Conservation (phyloP, 2,797 vertebrate species). For the Coreius guichenoti region DNA sequence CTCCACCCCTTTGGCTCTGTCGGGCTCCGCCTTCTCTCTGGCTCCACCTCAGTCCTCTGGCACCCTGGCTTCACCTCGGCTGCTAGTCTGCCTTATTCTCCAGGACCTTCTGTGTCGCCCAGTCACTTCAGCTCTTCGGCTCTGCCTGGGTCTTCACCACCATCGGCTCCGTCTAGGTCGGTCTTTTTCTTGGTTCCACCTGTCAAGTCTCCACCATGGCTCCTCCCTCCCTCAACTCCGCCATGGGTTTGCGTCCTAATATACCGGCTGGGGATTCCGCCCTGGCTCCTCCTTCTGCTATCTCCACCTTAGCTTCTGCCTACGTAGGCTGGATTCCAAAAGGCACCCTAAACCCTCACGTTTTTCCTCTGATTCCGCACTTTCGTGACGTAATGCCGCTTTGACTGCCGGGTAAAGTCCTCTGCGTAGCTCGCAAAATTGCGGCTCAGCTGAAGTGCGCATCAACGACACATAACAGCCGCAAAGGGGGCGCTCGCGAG, state of each 20-base stretch:
- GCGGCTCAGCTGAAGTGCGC: no score
- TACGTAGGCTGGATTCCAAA: no score
- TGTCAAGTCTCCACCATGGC: background rate
- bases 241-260: background rate
- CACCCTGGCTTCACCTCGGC: background rate
- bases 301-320: background rate
- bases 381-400: no score
- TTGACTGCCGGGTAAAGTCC: no score
- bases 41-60: background rate
- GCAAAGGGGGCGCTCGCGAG: no score
- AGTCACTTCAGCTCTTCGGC: background rate
- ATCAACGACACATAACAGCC: no score
- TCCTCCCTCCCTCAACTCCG: background rate
- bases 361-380: no score
- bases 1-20: background rate
- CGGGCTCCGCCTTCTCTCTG: background rate
- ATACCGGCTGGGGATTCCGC: background rate
- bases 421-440: no score
- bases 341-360: no score
- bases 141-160: background rate
- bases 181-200: background rate
- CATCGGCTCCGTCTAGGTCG: background rate
- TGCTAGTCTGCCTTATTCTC: background rate
- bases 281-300: background rate
- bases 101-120: no score